Evolutionary conservation across 1,140 invertebrate genomes (phyloP).

Genomic region (Macrostomum lignano): DNA sequence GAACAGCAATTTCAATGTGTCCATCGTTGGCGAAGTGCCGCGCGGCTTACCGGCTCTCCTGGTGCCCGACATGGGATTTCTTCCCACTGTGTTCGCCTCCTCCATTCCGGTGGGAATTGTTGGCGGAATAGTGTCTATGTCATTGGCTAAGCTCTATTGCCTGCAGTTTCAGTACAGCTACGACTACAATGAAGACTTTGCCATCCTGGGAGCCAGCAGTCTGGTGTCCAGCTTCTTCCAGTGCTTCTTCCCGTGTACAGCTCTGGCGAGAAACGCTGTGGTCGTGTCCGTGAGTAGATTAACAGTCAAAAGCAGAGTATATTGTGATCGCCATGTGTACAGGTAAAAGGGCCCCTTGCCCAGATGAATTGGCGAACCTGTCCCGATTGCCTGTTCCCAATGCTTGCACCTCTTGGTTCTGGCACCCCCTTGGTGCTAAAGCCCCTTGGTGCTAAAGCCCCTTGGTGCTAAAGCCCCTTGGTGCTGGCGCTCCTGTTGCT

Average conservation of each 20-base stretch:
- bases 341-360: too few species aligned
- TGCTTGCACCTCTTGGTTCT: too few species aligned
- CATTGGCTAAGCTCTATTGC: not conserved
- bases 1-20: slow-evolving; percentile 21
- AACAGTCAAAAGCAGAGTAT: too few species aligned
- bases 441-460: too few species aligned
- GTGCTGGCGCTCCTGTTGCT: too few species aligned
- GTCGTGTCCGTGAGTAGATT: too few species aligned
- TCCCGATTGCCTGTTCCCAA: too few species aligned
- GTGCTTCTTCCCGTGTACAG: not conserved
- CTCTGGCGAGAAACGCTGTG: not conserved
- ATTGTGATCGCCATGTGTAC: too few species aligned
- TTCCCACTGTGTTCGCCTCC: not conserved
- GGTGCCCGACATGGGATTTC: not conserved
- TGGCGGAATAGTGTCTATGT: not conserved
- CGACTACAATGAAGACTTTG: not conserved
- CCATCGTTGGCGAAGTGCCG: slow-evolving; percentile 28
- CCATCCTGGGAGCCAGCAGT: not conserved
- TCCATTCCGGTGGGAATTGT: not conserved
- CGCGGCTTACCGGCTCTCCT: slow-evolving; percentile 17
- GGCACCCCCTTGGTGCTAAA: too few species aligned
- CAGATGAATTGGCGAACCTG: too few species aligned
- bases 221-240: not conserved
- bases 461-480: too few species aligned
- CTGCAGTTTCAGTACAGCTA: not conserved